Evolutionary conservation across 2,797 vertebrate species (phyloP), one percentile per base, ranked within the genome.

Genomic region (Sebastes iracundus): DNA sequence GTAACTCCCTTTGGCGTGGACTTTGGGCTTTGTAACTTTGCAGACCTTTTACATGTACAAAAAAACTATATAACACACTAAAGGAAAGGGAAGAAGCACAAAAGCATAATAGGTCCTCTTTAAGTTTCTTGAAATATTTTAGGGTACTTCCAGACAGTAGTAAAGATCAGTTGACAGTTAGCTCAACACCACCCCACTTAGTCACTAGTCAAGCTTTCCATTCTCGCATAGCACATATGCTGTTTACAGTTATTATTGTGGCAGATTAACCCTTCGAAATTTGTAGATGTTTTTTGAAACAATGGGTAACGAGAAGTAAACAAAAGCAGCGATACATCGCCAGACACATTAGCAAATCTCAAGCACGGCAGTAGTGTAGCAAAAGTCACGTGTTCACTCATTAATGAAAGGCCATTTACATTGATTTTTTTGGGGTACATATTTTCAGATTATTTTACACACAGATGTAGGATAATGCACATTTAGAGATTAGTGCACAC

Each of bases 351-450:
- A 22, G 53, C n/a, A 22, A 23, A 55, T 55, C 53, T 22, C 53
- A 55, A 23, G 53, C 0, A 12, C 11, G 11, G 53, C 22, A 55
- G 9, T n/a, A 53, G 49, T 52, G 49, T 11, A 53, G 49, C 49
- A 55, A 55, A 55, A 23, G 53, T 23, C 53, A 52, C 8, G 20
- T 53, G 49, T n/a, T n/a, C 20, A n/a, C 20, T 53, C 20, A n/a
- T 7, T 49, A 49, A 53, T 53, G 9, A 22, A 53, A n/a, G 9
- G 20, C 49, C 8, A n/a, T 53, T n/a, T n/a, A 53, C 49, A 53
- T n/a, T 53, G 0, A 5, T 35, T 22, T 22, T 52, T 10, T 7
- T 18, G 0, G 42, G 20, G 52, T 53, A 53, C 52, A 22, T 53
- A 22, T 22, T 53, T 53, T 22, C 52, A 53, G 4, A 53, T 53